These are phyloP conservation scores for Zoanthus sociatus DNA, from an alignment of 92 coral and sea anemone genomes.

Conservation along the genomic window DNA sequence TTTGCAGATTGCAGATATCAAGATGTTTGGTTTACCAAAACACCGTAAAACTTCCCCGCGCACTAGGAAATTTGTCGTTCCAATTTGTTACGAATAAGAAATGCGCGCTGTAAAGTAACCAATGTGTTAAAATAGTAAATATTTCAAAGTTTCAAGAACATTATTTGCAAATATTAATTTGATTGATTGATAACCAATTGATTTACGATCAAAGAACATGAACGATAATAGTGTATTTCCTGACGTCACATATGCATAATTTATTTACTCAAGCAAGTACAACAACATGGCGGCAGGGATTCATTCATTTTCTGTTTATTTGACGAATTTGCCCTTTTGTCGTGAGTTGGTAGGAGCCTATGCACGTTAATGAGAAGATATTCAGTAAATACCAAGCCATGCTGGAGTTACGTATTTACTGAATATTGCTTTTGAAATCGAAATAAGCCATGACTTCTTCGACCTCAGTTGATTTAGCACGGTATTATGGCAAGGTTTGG, in stretches of 20 bases:
- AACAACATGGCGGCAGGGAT: conserved; percentile 66
- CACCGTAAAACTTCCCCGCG: too few relatives aligned
- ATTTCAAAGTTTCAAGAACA: too few relatives aligned
- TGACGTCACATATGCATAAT: conserved; percentile 67
- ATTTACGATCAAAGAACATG: not conserved
- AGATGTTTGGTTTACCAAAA: too few relatives aligned
- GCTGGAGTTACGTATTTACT: conserved; percentile 7
- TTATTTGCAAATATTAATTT: too few relatives aligned
- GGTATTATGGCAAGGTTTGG: conserved; percentile 44
- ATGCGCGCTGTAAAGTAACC: too few relatives aligned
- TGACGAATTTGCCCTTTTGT: conserved; percentile 51
- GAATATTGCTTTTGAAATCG: conserved; percentile 15
- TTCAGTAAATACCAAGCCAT: conserved; percentile 27
- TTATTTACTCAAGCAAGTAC: conserved; percentile 51
- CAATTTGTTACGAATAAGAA: too few relatives aligned
- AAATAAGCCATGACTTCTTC: conserved; percentile 12
- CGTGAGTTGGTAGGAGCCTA: not conserved
- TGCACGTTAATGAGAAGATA: conserved; percentile 5
- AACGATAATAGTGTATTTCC: conserved; percentile 19
- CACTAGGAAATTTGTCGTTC: too few relatives aligned
- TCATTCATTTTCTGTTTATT: conserved; percentile 63
- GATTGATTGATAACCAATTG: too few relatives aligned
- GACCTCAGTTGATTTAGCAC: not conserved
- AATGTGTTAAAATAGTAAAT: too few relatives aligned
- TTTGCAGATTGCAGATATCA: too few relatives aligned